Evolutionary conservation across 1,140 invertebrate species (phyloP).

Genomic region (Platyscapa corneri): DNA sequence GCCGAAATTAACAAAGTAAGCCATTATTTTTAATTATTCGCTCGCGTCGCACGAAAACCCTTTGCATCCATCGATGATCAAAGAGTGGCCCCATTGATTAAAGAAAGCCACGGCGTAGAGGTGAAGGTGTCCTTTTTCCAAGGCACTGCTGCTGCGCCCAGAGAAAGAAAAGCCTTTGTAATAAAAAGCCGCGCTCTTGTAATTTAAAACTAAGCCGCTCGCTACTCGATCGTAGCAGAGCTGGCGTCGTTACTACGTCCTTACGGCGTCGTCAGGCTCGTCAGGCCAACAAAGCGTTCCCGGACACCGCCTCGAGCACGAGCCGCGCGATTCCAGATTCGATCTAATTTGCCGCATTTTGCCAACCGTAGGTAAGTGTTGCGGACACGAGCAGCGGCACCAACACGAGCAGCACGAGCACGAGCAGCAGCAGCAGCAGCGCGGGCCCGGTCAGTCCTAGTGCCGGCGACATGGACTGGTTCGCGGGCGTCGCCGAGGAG

Average conservation of each 20-base stretch:
- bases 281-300: not conserved
- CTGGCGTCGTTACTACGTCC: not conserved
- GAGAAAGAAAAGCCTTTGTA: not conserved
- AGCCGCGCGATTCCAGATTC: too few relatives aligned
- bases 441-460: not conserved
- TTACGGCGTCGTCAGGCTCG: not conserved
- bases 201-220: not conserved
- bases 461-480: constrained; percentile 68
- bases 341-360: not conserved
- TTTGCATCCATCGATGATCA: not conserved
- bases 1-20: not conserved
- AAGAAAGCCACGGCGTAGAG: not conserved
- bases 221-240: not conserved
- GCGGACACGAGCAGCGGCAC: constrained; percentile 64
- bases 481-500: constrained; percentile 76
- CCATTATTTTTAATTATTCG: constrained; percentile 1
- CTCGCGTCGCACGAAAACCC: not conserved
- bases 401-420: constrained; percentile 68
- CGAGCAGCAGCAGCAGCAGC: constrained; percentile 51
- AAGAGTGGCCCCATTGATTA: not conserved
- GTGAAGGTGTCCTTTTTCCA: not conserved
- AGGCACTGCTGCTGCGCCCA: not conserved
- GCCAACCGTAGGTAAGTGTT: constrained; percentile 64
- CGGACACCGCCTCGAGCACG: too few relatives aligned
- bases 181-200: not conserved